Evolutionary conservation across 2,888 invertebrate genomes (phyloP).

Genomic region (Selenia dentaria): DNA sequence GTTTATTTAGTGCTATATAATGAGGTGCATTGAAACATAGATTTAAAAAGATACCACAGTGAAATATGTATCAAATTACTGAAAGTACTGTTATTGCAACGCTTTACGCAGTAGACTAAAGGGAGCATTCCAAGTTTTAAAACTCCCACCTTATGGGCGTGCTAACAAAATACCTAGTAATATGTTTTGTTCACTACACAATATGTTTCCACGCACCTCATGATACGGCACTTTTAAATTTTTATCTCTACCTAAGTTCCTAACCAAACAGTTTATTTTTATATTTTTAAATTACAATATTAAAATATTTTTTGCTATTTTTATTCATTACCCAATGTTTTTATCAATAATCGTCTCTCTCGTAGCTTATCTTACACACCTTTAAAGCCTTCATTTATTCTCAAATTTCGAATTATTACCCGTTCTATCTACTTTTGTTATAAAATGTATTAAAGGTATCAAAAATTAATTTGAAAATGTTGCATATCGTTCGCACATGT

Average conservation of each 20-base stretch:
- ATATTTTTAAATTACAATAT: constrained; percentile 63
- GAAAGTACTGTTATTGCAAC: too few relatives aligned
- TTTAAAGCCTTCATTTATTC: constrained; percentile 37
- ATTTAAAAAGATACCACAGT: too few relatives aligned
- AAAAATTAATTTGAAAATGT: constrained; percentile 6
- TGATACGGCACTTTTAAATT: constrained; percentile 25
- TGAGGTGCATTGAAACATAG: constrained; percentile 1
- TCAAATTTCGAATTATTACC: constrained; percentile 25
- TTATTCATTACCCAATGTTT: constrained; percentile 42
- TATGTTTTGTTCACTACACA: too few relatives aligned
- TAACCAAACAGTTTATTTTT: constrained; percentile 49
- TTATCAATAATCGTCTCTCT: constrained; percentile 35
- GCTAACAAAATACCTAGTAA: too few relatives aligned
- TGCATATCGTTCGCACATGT: constrained; percentile 11
- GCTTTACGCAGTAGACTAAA: too few relatives aligned
- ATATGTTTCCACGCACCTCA: not conserved
- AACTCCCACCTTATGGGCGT: too few relatives aligned
- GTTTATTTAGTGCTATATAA: constrained; percentile 8
- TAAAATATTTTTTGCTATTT: constrained; percentile 50
- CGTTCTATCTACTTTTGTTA: constrained; percentile 35
- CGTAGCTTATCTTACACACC: constrained; percentile 27
- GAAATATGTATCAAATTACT: too few relatives aligned
- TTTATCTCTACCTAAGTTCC: constrained; percentile 68
- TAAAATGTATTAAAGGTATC: too few relatives aligned
- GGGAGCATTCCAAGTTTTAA: too few relatives aligned